Conservation (phyloP, 2,888 invertebrate genomes). For the Polietes domitor region DNA sequence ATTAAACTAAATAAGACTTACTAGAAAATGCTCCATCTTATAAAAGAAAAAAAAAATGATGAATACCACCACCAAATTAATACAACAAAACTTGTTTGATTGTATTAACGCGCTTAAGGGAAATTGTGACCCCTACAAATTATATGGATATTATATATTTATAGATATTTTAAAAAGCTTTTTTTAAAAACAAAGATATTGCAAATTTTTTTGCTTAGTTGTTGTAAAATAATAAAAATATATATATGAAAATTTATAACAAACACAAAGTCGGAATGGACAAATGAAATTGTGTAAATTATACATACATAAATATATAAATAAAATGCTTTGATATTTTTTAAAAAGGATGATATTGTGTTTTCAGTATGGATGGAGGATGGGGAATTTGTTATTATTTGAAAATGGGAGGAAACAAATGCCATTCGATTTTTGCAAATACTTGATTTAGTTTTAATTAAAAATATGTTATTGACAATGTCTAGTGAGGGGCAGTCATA, state of each 20-base stretch:
- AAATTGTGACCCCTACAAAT: background rate
- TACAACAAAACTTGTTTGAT: background rate
- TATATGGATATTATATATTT: background rate
- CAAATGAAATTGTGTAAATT: constrained; percentile 8
- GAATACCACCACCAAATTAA: constrained; percentile 30
- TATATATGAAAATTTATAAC: constrained; percentile 28
- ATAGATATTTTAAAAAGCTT: constrained; percentile 43
- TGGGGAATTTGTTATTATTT: no score
- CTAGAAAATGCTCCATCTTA: constrained; percentile 10
- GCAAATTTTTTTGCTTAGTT: constrained; percentile 51
- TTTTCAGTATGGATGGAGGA: no score
- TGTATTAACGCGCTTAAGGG: background rate
- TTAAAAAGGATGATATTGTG: no score
- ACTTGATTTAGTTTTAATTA: no score
- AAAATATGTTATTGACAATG: no score
- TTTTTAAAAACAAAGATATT: constrained; percentile 31
- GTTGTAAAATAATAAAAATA: constrained; percentile 54
- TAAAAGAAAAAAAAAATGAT: background rate
- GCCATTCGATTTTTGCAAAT: no score
- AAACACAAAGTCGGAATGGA: constrained; percentile 32
- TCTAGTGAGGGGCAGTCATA: no score
- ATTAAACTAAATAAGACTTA: constrained; percentile 25
- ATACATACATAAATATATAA: constrained; percentile 31
- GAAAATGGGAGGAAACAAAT: no score
- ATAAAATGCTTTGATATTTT: constrained; percentile 69